phyloP scores from a whole-genome alignment of 1,140 invertebrate species.

The Procambarus clarkii region DNA sequence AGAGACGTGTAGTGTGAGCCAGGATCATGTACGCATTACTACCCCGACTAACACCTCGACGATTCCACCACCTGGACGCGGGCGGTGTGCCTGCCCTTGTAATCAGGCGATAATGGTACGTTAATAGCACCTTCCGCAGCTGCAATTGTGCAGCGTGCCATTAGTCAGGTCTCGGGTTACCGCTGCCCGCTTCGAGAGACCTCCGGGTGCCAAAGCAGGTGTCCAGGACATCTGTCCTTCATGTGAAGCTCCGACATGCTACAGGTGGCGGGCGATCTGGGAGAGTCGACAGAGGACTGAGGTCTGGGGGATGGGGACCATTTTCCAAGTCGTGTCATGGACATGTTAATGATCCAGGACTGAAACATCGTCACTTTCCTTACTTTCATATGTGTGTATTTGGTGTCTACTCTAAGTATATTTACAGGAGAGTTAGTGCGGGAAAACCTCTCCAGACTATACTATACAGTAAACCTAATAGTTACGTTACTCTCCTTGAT shows the following conservation, averaged over 20 bases:
- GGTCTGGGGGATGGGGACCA: too few species aligned
- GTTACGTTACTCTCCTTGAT: too few species aligned
- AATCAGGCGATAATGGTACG: background rate
- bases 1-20: too few species aligned
- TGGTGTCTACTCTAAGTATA: too few species aligned
- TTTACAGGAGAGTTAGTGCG: too few species aligned
- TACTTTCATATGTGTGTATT: too few species aligned
- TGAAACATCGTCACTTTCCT: too few species aligned
- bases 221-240: background rate
- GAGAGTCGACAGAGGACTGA: background rate
- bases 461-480: too few species aligned
- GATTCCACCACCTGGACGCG: background rate
- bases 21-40: too few species aligned
- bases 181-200: background rate
- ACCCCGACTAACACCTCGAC: background rate
- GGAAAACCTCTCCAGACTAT: too few species aligned
- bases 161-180: background rate
- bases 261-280: background rate
- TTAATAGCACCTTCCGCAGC: conserved; percentile 2
- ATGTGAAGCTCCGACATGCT: background rate
- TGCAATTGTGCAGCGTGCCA: background rate
- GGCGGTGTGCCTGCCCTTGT: background rate
- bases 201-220: background rate
- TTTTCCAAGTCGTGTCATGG: too few species aligned
- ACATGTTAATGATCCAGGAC: too few species aligned